Evolutionary conservation across 2,113 vertebrate species (phyloP).

Genomic region (Oceanites oceanicus): DNA sequence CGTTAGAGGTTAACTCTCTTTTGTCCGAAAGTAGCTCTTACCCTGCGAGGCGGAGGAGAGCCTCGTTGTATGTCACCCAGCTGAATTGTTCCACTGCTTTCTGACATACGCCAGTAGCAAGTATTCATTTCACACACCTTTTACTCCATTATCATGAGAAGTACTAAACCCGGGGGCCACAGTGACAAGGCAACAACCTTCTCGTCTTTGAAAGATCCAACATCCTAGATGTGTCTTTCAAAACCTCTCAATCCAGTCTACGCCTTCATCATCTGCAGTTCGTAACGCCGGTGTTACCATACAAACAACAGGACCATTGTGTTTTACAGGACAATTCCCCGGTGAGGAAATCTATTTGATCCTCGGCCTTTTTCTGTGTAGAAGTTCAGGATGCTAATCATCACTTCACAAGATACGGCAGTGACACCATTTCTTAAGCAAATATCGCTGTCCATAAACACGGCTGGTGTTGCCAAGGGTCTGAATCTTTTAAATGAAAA

Average conservation of each 20-base stretch:
- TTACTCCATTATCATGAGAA: background rate
- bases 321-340: background rate
- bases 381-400: constrained; percentile 31
- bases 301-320: background rate
- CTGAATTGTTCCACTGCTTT: background rate
- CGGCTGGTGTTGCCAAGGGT: background rate
- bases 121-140: background rate
- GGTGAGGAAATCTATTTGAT: constrained; percentile 45
- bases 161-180: background rate
- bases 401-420: background rate
- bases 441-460: background rate
- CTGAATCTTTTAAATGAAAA: background rate
- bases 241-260: background rate
- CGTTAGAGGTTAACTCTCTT: background rate
- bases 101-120: background rate
- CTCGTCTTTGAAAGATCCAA: background rate
- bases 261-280: background rate
- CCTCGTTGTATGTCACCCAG: background rate
- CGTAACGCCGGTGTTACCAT: background rate
- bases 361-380: constrained; percentile 9
- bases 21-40: background rate
- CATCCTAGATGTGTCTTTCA: background rate
- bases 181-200: background rate
- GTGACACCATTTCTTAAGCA: background rate
- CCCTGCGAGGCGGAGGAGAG: background rate